These are phyloP conservation scores for Standfussiana lucernea DNA, from an alignment of 2,888 invertebrate genomes.

Conservation along the genomic window DNA sequence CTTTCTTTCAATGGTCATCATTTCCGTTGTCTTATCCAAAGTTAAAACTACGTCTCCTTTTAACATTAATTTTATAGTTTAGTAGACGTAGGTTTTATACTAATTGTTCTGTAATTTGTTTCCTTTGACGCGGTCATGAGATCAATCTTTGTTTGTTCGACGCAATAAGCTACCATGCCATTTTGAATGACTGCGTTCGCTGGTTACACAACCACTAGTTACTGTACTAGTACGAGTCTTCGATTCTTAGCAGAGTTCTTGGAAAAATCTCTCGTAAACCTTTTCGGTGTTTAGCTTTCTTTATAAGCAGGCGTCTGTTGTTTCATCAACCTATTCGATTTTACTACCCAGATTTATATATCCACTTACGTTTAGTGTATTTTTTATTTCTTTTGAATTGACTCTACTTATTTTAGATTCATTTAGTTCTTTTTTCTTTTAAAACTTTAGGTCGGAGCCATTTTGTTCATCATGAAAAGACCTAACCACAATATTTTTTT, in stretches of 20 bases:
- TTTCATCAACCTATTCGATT: constrained; percentile 36
- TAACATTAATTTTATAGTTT: neutral
- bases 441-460: neutral
- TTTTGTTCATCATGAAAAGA: neutral
- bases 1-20: neutral
- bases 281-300: constrained; percentile 48
- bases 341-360: constrained; percentile 35
- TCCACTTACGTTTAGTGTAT: constrained; percentile 16
- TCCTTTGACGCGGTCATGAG: constrained; percentile 71
- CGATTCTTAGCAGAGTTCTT: constrained; percentile 32
- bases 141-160: constrained; percentile 74
- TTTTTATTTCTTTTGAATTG: constrained; percentile 26
- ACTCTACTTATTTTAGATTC: constrained; percentile 1
- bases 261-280: constrained; percentile 50
- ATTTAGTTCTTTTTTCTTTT: constrained; percentile 7
- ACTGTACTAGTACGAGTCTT: constrained; percentile 37
- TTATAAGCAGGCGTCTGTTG: constrained; percentile 37
- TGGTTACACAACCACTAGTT: constrained; percentile 65
- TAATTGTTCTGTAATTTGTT: constrained; percentile 64
- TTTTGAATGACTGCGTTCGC: constrained; percentile 70
- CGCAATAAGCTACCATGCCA: constrained; percentile 70
- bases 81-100: neutral
- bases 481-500: constrained; percentile 10
- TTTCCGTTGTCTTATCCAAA: neutral
- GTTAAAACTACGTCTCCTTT: neutral